Evolutionary conservation across 2,113 vertebrate genomes (phyloP).

Genomic region (Nannospalax galili): DNA sequence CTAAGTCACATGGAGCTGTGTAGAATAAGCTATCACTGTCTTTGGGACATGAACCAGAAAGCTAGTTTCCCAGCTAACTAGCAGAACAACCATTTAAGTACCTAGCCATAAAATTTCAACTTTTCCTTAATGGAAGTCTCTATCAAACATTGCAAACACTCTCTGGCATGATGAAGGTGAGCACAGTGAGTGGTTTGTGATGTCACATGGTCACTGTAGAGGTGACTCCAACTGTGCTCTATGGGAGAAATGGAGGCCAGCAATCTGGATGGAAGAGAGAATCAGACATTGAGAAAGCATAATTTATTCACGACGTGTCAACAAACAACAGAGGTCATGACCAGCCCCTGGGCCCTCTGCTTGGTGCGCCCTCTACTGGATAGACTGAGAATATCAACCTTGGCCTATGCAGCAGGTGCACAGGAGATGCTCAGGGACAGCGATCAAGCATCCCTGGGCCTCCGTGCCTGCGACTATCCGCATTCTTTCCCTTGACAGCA

Average conservation of each 20-base stretch:
- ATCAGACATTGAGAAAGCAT: background rate
- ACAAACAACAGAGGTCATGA: background rate
- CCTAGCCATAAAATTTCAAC: background rate
- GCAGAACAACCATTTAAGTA: background rate
- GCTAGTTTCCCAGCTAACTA: background rate
- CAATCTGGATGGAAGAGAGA: background rate
- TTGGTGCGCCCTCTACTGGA: background rate
- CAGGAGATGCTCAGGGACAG: background rate
- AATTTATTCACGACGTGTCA: background rate
- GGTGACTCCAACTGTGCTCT: background rate
- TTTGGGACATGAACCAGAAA: background rate
- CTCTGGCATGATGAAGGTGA: background rate
- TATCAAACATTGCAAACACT: background rate
- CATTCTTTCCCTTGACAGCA: background rate
- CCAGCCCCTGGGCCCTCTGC: background rate
- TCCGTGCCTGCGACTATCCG: rapidly evolving
- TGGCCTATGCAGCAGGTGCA: background rate
- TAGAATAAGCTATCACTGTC: background rate
- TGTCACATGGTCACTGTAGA: background rate
- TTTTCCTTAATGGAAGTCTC: background rate
- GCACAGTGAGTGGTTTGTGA: background rate
- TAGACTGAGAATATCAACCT: background rate
- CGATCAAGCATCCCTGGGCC: rapidly evolving
- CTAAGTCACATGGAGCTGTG: background rate
- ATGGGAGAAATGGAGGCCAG: background rate